phyloP scores from a whole-genome alignment of 35 echinoderm and acorn worm species.

The Ophiothrix spiculata region DNA sequence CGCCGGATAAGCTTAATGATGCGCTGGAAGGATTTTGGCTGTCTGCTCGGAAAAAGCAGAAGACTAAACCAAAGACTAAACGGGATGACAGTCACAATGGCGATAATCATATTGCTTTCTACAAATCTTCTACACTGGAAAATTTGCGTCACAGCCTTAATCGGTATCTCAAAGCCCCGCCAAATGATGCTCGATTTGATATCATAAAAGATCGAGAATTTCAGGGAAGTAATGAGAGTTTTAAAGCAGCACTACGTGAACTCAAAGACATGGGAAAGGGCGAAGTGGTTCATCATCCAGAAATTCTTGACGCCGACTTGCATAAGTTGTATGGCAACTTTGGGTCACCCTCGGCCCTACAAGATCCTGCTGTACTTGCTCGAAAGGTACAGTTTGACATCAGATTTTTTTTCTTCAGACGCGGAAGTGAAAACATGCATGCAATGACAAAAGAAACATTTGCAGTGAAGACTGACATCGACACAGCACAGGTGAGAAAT shows the following conservation, averaged over 20 bases:
- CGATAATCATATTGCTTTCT: too few species aligned
- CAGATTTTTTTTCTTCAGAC: constrained; percentile 16
- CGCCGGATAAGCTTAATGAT: neutral
- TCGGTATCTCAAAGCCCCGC: neutral
- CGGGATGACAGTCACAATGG: too few species aligned
- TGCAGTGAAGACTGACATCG: neutral
- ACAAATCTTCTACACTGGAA: constrained; percentile 3
- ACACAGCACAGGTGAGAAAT: neutral
- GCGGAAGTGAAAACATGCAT: constrained; percentile 37
- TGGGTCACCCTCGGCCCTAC: neutral
- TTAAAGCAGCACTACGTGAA: constrained; percentile 28
- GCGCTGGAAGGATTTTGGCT: neutral
- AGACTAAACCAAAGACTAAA: too few species aligned
- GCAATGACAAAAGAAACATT: constrained; percentile 22
- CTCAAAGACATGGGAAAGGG: constrained; percentile 26
- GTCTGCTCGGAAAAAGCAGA: neutral
- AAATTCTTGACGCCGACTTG: neutral
- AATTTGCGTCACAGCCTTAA: constrained; percentile 22
- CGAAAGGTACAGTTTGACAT: constrained; percentile 38
- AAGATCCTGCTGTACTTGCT: too few species aligned
- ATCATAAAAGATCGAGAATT: constrained; percentile 21
- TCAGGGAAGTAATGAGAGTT: neutral
- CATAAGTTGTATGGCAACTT: neutral
- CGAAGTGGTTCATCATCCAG: constrained; percentile 7
- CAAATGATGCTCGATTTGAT: neutral